Evolutionary conservation across 1,140 invertebrate genomes (phyloP), one percentile per base, ranked within the genome.

Genomic region (Nylanderia fulva): DNA sequence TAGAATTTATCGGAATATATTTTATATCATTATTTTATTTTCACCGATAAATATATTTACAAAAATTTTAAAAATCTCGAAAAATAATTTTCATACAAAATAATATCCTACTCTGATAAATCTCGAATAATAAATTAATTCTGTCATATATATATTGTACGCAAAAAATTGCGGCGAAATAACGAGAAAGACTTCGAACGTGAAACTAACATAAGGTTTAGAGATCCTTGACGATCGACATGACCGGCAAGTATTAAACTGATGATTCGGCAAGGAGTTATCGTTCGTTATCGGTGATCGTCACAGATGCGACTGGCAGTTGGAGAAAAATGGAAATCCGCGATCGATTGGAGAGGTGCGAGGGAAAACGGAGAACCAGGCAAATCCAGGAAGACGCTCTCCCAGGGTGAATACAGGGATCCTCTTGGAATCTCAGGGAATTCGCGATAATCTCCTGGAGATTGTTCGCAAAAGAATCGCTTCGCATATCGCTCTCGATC

Each of bases 331-430:
- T 48, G 54, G 33, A 84, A 89, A 85, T 89, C 88, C 85, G 52
- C 52, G 52, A 82, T 82, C 15, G 86, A 90, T 90, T 93, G 93
- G 93, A 93, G 92, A 93, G 92, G 92, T 91, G 91, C 90, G 91
- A 92, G 88, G 84, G 7, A 63, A n/a, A n/a, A 84, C 48, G 85
- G 77, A 77, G 52, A 64, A 74, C 80, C 61, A 82, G 52, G 60
- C 52, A 48, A 48, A 82, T 24, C 27, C 24, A 68, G 21, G 48
- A 42, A 48, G 72, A 54, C 3, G 21, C 9, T 7, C 36, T 58
- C 27, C 29, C 60, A 24, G 61, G 42, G 18, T 63, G 64, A 54
- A 69, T 5, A 21, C 5, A 69, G 18, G 39, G 29, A 33, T 63
- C 27, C 27, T 13, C 54, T 58, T 36, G 64, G 24, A n/a, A n/a